Conservation (phyloP, 2,797 vertebrate species). For the Pipistrellus pipistrellus region DNA sequence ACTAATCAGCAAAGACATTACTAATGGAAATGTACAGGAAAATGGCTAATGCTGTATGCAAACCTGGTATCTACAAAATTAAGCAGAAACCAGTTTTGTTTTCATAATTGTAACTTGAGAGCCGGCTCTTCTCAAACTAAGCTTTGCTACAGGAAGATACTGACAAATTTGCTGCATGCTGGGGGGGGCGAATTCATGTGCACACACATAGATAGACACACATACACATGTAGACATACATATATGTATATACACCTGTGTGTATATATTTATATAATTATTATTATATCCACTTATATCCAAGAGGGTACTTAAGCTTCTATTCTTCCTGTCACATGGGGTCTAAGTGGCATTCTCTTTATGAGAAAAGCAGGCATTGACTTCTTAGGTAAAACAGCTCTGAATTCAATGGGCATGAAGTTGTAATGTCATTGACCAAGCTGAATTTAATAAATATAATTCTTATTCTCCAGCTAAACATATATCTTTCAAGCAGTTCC, state of each 20-base stretch:
- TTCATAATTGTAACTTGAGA: conserved; percentile 88
- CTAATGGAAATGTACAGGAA: conserved; percentile 92
- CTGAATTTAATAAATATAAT: not conserved
- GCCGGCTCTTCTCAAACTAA: conserved; percentile 80
- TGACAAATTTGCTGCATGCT: conserved; percentile 69
- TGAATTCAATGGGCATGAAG: not conserved
- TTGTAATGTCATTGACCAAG: not conserved
- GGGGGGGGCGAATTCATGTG: not conserved
- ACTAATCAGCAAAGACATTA: conserved; percentile 92
- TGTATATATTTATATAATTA: not conserved
- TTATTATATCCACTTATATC: not conserved
- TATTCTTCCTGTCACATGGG: not conserved
- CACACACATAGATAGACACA: not conserved
- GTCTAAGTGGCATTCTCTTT: not conserved
- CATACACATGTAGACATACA: not conserved
- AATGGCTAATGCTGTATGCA: conserved; percentile 91
- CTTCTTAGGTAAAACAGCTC: not conserved
- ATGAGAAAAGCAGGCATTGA: not conserved
- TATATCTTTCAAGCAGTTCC: not conserved
- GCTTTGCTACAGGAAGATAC: conserved; percentile 77
- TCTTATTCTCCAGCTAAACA: not conserved
- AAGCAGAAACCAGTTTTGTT: conserved; percentile 87
- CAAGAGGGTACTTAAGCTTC: not conserved
- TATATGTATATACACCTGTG: not conserved
- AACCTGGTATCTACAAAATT: conserved; percentile 89